Evolutionary conservation across 2,113 vertebrate genomes (phyloP).

Genomic region (Vicugna pacos): DNA sequence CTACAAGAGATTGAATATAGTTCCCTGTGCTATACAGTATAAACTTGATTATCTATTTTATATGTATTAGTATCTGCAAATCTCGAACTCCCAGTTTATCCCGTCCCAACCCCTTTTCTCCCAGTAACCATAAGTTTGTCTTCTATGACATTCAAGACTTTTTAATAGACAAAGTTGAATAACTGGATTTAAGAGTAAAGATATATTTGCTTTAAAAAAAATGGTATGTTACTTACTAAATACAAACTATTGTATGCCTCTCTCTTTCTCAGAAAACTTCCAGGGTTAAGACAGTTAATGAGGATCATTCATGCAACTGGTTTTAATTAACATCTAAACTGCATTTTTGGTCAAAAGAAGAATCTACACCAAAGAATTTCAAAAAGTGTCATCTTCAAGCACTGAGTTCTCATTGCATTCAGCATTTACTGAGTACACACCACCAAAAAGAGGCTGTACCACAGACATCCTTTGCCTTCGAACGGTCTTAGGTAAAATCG

Average conservation of each 20-base stretch:
- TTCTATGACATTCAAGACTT: neutral
- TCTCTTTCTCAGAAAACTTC: neutral
- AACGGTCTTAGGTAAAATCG: neutral
- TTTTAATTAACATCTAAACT: neutral
- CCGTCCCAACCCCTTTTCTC: no score
- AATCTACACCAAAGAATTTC: neutral
- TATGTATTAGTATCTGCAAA: no score
- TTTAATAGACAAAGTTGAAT: neutral
- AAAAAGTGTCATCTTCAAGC: neutral
- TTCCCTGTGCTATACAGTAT: no score
- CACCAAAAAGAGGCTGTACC: fast-evolving
- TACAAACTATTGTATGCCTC: neutral
- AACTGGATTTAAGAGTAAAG: neutral
- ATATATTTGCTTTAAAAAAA: neutral
- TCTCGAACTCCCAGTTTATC: no score
- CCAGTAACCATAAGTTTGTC: no score
- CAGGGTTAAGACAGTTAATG: neutral
- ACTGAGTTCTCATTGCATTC: neutral
- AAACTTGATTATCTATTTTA: no score
- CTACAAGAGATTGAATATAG: no score
- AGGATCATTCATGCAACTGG: neutral
- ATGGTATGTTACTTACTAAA: neutral
- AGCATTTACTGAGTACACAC: no score
- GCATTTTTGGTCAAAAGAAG: neutral
- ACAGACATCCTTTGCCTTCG: fast-evolving